Base-by-base conservation (phyloP, 1,140 invertebrate species). In the Drosophila insularis region DNA sequence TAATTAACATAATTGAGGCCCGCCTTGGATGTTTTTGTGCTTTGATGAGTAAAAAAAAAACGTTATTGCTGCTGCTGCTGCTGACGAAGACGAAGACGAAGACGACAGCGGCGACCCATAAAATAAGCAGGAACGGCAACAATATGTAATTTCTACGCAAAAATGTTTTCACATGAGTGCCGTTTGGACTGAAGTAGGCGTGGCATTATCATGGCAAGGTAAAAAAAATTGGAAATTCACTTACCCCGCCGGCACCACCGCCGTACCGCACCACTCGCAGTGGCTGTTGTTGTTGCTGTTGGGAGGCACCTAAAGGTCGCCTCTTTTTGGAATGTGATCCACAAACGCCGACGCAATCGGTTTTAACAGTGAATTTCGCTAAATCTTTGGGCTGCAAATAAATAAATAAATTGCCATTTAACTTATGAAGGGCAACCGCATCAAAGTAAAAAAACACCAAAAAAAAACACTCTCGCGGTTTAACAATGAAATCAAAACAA, bases 141-240 rank as follows among this genome's bases (percentile, higher is more conserved):
- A 78, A 78, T 67, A 67, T 71, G 75, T 78, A 78, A 71, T 78
- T 74, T 75, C 75, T 71, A 71, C 75, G 75, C 72, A 78, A 78
- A 78, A 74, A 78, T 78, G 66, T 71, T 65, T 63, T 59, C 68
- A 74, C 71, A 66, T 73, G 63, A 50, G 43, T 50, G 43, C 43
- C 43, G 43, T 50, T 50, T 50, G 17, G 43, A 50, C 7, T 50
- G 43, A 10, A 0, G 43, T 11, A 50, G 43, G 43, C 43, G 43
- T 50, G 43, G 17, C 43, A 11, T 35, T 8, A 3, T 10, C 8
- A 35, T 35, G 8, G 4, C 40, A 43, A 43, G 40, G 10, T 50
- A 46, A 7, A 50, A 50, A 17, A 50, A 50, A 50, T 50, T 50
- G 43, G 31, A 56, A 31, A 71, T 73, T 69, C 67, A 78, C 75